Evolutionary conservation across 2,888 invertebrate species (phyloP), one percentile per base, ranked within the genome.

Genomic region (Ypsolopha sequella): DNA sequence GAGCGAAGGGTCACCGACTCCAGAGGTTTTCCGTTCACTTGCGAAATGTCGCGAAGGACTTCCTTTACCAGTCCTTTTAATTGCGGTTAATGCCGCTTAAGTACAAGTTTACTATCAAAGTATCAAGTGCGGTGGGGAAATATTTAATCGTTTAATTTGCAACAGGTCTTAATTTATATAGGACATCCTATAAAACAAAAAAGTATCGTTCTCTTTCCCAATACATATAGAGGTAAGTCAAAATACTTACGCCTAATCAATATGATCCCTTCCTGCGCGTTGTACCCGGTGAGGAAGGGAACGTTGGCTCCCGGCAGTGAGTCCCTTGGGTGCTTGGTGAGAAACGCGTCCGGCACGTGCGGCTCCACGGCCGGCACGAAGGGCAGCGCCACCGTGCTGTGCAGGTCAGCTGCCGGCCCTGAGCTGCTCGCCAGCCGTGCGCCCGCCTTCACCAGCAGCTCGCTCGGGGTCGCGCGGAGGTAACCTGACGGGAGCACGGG

Each of bases 181-280:
- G 24, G 24, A 24, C 24, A 2, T 24, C 4, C 24, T 24, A 24
- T n/a, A 24, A 24, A 24, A 24, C 4, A 24, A 3, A 24, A 3
- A 24, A 4, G 24, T 24, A 24, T 24, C 2, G 24, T 24, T 24
- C 24, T 4, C 24, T 24, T 24, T 24, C 6, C 39, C 9, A 2
- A 38, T 10, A n/a, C n/a, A n/a, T n/a, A n/a, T n/a, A n/a, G n/a
- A n/a, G n/a, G n/a, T n/a, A n/a, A n/a, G n/a, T 48, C 39, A 34
- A 11, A 6, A 36, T 33, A 74, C 82, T 85, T 63, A 90, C 90
- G 80, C 78, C 88, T 70, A 51, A 90, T 87, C n/a, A 90, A 78
- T 36, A 90, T 80, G 64, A 90, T 87, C n/a, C 91, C 91, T 60
- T 91, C 91, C 57, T 91, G 89, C 0, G 90, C 89, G 54, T 91